Conservation (phyloP, 2,113 vertebrate species). For the Pelvicachromis taeniatus region DNA sequence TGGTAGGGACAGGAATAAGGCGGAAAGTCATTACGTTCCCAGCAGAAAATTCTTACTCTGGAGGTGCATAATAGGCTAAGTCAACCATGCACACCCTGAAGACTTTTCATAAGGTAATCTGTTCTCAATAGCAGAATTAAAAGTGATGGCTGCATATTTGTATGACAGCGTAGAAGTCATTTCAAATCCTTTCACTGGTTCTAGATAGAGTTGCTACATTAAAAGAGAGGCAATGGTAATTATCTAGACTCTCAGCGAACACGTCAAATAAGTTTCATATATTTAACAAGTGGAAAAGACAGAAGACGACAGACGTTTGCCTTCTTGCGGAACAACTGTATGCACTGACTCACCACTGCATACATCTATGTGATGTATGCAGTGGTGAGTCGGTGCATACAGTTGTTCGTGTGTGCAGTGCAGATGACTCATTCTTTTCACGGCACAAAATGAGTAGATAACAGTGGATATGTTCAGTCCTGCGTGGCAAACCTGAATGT, state of each 20-base stretch:
- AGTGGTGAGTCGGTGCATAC: neutral
- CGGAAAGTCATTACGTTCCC: neutral
- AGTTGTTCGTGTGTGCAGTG: neutral
- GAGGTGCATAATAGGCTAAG: neutral
- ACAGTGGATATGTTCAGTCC: conserved; percentile 12
- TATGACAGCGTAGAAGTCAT: neutral
- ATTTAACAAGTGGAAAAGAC: neutral
- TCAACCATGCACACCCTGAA: neutral
- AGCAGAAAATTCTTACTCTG: neutral
- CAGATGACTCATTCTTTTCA: conserved; percentile 9
- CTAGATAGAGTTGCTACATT: neutral
- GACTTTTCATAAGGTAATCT: neutral
- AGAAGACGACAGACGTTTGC: neutral
- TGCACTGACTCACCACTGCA: neutral
- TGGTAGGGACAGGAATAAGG: neutral
- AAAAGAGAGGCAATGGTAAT: neutral
- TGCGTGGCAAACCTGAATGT: neutral
- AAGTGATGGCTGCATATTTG: neutral
- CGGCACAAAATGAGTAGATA: neutral
- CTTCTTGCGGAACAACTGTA: neutral
- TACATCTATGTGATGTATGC: neutral
- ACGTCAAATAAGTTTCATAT: neutral
- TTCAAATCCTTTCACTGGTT: neutral
- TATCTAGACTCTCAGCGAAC: neutral
- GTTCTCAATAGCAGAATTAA: neutral